Evolutionary conservation across 2,113 vertebrate species (phyloP), one percentile per base, ranked within the genome.

Genomic region (Atrichornis clamosus): DNA sequence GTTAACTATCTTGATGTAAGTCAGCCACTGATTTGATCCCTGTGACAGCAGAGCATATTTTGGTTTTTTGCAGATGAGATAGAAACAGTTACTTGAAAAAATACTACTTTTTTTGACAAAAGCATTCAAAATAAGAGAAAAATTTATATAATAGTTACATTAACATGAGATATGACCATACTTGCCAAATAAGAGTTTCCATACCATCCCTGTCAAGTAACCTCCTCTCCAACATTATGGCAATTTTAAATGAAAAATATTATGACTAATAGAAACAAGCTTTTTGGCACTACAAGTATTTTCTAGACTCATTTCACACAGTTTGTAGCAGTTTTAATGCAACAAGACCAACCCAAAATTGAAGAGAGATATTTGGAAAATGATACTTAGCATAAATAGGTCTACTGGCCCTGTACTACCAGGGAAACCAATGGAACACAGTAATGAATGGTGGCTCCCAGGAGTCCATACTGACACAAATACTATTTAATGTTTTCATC

Each of bases 1-100:
- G 92, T 88, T 95, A 96, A 92, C 90, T 90, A 33, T 78, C 83
- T 86, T 90, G 72, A 90, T 90, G 47, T 84, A 90, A 96, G 86
- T 81, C 79, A 92, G 88, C 32, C 47, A 67, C 59, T 53, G 88
- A 92, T 95, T 67, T 95, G 90, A 92, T 93, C 39, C 39, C 18
- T 18, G 33, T 81, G 90, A 92, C 60, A 88, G 56, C 10, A 20
- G 46, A 92, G 13, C 11, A 50, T 27, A 70, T 85, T 92, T 92
- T 95, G 55, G 0, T 42, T 76, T 93, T 93, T 47, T 67, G 63
- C 1, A 22, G 39, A 50, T 70, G 33, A 80, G 23, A 50, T 4
- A 63, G 59, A 90, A 90, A 59, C 12, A 73, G 9, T 62, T 14
- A 84, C 27, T 35, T 19, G 42, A 91, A 88, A 35, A 65, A 90